Conservation (phyloP, 2,888 invertebrate genomes). For the Zeuzera pyrina region DNA sequence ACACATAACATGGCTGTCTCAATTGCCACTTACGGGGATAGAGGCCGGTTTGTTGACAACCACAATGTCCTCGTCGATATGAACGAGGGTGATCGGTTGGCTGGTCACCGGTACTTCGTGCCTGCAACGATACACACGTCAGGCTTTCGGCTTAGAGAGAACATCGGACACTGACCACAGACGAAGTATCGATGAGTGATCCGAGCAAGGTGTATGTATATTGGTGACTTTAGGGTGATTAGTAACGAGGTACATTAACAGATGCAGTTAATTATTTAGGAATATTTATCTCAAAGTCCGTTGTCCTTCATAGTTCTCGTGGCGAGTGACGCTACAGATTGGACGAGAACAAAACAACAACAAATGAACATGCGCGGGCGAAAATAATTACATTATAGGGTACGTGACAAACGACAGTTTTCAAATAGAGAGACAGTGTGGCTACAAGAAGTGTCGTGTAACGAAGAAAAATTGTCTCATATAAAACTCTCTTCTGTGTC, state of each 20-base stretch:
- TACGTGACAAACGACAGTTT: conserved; percentile 13
- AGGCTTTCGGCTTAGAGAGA: conserved; percentile 36
- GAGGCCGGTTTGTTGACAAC: conserved; percentile 99
- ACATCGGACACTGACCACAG: conserved; percentile 7
- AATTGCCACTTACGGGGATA: conserved; percentile 97
- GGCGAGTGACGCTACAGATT: conserved; percentile 41
- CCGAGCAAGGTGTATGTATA: too few species aligned
- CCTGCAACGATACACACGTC: conserved; percentile 79
- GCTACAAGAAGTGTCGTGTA: not conserved
- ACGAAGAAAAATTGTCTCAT: too few species aligned
- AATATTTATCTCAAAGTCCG: conserved; percentile 48
- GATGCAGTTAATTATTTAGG: too few species aligned
- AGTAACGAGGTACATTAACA: too few species aligned
- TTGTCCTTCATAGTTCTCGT: conserved; percentile 29
- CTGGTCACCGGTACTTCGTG: conserved; percentile 99
- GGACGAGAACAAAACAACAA: conserved; percentile 43
- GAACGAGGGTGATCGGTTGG: conserved; percentile 96
- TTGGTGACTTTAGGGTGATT: too few species aligned
- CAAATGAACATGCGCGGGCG: conserved; percentile 64
- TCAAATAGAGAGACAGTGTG: conserved; percentile 5
- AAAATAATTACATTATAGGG: conserved; percentile 20
- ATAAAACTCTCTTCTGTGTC: conserved; percentile 11
- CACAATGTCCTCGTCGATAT: conserved; percentile 98
- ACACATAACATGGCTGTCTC: conserved; percentile 83
- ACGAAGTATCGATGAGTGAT: too few species aligned